Percentiles rank a stretch among this genome's conserved stretches.
phyloP scores from a whole-genome alignment of 2,113 vertebrate genomes.

The Stomatorhinus ivindoensis region DNA sequence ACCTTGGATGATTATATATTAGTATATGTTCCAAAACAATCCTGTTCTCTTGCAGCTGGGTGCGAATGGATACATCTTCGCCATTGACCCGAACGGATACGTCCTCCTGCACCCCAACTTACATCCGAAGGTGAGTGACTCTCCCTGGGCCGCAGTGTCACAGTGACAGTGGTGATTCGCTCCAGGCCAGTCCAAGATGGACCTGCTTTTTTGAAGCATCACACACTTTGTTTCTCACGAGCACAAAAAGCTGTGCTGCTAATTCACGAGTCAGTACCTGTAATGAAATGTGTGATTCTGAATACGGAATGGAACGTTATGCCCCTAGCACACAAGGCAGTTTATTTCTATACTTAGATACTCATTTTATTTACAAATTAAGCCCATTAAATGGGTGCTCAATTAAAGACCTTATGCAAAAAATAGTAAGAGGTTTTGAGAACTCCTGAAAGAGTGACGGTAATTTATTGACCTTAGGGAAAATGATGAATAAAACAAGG shows the following conservation, averaged over 20 bases:
- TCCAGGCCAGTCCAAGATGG: not conserved
- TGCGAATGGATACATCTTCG: slow-evolving; percentile 87
- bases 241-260: not conserved
- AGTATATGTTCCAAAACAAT: not conserved
- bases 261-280: not conserved
- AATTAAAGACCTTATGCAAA: not conserved
- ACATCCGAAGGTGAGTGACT: slow-evolving; percentile 31
- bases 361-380: not conserved
- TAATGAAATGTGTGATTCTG: not conserved
- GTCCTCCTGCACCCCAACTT: slow-evolving; percentile 96
- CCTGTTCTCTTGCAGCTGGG: slow-evolving; percentile 50
- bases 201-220: not conserved
- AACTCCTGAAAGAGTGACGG: not conserved
- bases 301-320: not conserved
- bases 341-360: not conserved
- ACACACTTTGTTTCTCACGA: not conserved
- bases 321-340: not conserved
- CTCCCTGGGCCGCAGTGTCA: not conserved
- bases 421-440: not conserved
- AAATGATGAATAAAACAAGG: not conserved
- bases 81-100: slow-evolving; percentile 96
- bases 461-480: not conserved
- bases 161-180: not conserved
- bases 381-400: not conserved
- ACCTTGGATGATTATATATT: not conserved